Evolutionary conservation across 2,797 vertebrate genomes (phyloP).

Genomic region (Chrosomus eos): DNA sequence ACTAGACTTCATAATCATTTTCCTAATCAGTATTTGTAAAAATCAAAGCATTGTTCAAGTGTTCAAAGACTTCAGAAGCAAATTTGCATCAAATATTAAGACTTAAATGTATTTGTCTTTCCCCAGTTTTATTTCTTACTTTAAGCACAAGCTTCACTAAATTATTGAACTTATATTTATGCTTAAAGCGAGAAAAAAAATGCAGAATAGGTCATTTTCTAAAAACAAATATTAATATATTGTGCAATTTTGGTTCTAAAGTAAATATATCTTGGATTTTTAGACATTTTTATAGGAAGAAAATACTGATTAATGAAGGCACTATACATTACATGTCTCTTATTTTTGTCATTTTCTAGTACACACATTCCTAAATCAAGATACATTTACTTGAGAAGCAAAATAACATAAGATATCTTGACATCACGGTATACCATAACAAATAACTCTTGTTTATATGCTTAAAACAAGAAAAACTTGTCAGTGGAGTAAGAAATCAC

Average conservation of each 20-base stretch:
- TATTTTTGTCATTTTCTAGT: not conserved
- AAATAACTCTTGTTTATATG: not conserved
- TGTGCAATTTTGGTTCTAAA: not conserved
- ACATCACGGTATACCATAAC: not conserved
- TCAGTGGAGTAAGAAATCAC: not conserved
- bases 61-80: not conserved
- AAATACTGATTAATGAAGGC: too few species aligned
- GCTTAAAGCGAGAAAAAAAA: not conserved
- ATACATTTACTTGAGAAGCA: not conserved
- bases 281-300: not conserved
- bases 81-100: not conserved
- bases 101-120: not conserved
- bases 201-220: too few species aligned
- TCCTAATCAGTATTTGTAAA: constrained; percentile 11
- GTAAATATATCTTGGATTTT: not conserved
- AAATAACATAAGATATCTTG: too few species aligned
- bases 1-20: constrained; percentile 10
- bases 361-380: not conserved
- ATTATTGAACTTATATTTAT: not conserved
- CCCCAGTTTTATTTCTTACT: not conserved
- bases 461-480: not conserved
- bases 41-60: not conserved
- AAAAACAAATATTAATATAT: not conserved
- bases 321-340: not conserved
- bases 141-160: not conserved